A percentile compares a stretch with the other conserved stretches of the same genome.
Evolutionary conservation across 1,140 invertebrate species (phyloP).

Genomic region (Stenopsyche tienmushanensis): DNA sequence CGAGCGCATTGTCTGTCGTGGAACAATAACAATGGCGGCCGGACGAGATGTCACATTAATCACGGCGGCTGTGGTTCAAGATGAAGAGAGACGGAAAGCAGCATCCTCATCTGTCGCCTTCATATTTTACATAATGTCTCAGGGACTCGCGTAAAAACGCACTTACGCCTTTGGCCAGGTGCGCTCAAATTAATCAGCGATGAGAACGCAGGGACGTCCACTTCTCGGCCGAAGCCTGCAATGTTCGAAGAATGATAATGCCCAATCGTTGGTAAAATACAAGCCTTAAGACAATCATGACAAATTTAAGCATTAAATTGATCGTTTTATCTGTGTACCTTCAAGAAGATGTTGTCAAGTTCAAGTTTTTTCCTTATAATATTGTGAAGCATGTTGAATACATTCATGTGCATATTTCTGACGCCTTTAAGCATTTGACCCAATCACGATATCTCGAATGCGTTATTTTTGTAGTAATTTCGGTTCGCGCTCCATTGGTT

Average conservation of each 20-base stretch:
- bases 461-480: no score
- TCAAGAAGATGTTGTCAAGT: no score
- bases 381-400: neutral
- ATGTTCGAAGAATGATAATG: neutral
- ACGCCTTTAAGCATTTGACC: no score
- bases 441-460: no score
- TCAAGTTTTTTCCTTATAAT: no score
- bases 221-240: neutral
- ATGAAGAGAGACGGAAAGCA: constrained; percentile 19
- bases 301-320: no score
- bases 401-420: neutral
- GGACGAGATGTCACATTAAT: constrained; percentile 39
- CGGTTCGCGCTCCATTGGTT: no score
- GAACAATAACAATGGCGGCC: constrained; percentile 37
- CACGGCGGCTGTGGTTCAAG: constrained; percentile 22
- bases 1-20: constrained; percentile 20
- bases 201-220: neutral
- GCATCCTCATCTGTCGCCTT: constrained; percentile 37
- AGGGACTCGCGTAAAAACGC: constrained; percentile 4
- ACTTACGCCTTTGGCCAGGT: neutral
- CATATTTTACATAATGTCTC: constrained; percentile 40
- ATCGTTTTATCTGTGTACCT: no score
- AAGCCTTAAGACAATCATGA: no score
- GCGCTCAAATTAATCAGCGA: no score
- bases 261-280: no score